phyloP scores from a whole-genome alignment of 2,113 vertebrate genomes.

The Dasyprocta punctata region DNA sequence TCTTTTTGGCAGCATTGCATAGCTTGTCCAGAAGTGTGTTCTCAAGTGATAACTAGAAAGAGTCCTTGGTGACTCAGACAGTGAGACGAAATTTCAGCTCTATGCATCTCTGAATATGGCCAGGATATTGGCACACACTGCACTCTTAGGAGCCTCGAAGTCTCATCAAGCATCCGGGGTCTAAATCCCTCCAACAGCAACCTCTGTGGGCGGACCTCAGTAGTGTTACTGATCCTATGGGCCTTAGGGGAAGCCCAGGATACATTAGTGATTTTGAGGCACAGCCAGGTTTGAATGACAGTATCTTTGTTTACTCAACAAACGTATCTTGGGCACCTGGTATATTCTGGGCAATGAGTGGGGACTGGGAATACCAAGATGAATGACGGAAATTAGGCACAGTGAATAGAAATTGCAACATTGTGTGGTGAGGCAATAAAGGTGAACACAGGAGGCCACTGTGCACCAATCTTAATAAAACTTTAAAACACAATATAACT shows the following conservation, averaged over 20 bases:
- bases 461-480: constrained; percentile 6
- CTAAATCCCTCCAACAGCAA: not conserved
- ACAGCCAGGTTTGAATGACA: not conserved
- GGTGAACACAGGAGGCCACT: not conserved
- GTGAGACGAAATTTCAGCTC: not conserved
- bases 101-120: not conserved
- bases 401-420: not conserved
- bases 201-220: not conserved
- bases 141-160: not conserved
- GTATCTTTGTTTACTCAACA: not conserved
- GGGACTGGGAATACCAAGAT: not conserved
- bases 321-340: not conserved
- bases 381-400: not conserved
- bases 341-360: not conserved
- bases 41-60: not conserved
- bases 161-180: not conserved
- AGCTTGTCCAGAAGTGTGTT: not conserved
- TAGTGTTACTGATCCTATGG: no score
- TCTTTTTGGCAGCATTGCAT: not conserved
- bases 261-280: not conserved
- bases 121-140: not conserved
- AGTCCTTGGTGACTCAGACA: not conserved
- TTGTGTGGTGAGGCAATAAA: not conserved
- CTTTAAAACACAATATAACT: constrained; percentile 31
- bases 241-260: not conserved